Evolutionary conservation across 2,888 invertebrate genomes (phyloP).

Genomic region (Sthenelais limicola): DNA sequence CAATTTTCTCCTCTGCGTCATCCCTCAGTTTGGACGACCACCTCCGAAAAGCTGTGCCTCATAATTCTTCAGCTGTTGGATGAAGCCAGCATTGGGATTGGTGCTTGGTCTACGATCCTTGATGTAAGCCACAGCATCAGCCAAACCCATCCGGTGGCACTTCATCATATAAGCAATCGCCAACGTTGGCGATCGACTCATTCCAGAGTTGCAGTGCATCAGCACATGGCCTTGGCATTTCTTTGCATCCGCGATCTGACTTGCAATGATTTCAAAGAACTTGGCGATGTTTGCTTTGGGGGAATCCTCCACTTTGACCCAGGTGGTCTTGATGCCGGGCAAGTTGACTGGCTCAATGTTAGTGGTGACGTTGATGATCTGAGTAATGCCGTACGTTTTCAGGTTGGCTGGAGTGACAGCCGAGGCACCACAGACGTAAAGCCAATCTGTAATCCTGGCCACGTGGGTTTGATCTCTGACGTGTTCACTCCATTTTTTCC

Average conservation of each 20-base stretch:
- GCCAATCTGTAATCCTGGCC: slow-evolving; percentile 80
- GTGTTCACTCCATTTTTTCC: no score
- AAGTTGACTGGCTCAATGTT: background rate
- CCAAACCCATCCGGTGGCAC: slow-evolving; percentile 82
- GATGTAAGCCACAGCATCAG: slow-evolving; percentile 84
- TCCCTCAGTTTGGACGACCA: no score
- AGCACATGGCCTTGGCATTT: slow-evolving; percentile 80
- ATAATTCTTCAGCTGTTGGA: no score
- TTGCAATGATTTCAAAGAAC: background rate
- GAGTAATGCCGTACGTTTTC: slow-evolving; percentile 80
- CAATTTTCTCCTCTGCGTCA: no score
- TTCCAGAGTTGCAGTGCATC: slow-evolving; percentile 71
- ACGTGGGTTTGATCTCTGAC: no score
- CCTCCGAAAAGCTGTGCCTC: no score
- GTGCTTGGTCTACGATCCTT: slow-evolving; percentile 83
- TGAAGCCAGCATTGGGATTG: slow-evolving; percentile 80
- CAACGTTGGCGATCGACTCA: slow-evolving; percentile 15
- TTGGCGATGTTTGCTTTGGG: background rate
- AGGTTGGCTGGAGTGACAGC: slow-evolving; percentile 81
- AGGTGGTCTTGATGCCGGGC: background rate
- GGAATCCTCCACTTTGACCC: background rate
- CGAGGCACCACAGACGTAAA: slow-evolving; percentile 87
- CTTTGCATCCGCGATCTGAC: slow-evolving; percentile 81
- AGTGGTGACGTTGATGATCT: slow-evolving; percentile 87
- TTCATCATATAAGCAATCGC: slow-evolving; percentile 78